These are phyloP conservation scores for Trinorchestia longiramus DNA, from an alignment of 1,140 invertebrate genomes.

Conservation along the genomic window DNA sequence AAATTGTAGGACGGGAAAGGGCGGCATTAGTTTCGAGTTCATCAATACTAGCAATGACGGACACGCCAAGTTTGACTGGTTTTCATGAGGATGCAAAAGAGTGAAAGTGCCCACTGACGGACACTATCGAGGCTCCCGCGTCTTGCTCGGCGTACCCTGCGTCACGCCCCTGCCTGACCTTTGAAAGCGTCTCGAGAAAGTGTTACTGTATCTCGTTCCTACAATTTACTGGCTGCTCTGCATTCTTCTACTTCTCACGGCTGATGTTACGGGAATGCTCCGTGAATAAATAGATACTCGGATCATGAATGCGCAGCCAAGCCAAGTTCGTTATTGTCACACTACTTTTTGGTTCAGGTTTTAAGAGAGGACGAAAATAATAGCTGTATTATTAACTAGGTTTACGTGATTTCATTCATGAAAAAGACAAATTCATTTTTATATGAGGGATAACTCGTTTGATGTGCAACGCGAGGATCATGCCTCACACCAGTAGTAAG, in stretches of 20 bases:
- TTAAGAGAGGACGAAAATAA: too few species aligned
- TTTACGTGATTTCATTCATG: neutral
- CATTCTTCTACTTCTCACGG: neutral
- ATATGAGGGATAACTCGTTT: neutral
- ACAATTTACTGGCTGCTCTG: neutral
- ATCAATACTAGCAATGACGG: neutral
- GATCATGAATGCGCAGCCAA: neutral
- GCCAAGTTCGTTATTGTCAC: neutral
- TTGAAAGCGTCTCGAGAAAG: slow-evolving; percentile 6
- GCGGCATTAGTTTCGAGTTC: neutral
- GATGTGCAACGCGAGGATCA: neutral
- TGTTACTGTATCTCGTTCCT: neutral
- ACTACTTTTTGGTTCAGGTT: too few species aligned
- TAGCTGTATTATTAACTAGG: too few species aligned
- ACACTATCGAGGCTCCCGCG: neutral
- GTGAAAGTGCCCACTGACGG: neutral
- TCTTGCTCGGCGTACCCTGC: neutral
- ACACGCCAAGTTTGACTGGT: neutral
- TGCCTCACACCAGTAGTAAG: neutral
- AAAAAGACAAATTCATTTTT: neutral
- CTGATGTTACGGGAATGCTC: neutral
- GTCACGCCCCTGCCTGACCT: neutral
- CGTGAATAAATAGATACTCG: neutral
- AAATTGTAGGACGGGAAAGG: neutral
- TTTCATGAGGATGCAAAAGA: neutral